phyloP scores from a whole-genome alignment of 2,113 vertebrate genomes.

The Cnemophilus loriae region DNA sequence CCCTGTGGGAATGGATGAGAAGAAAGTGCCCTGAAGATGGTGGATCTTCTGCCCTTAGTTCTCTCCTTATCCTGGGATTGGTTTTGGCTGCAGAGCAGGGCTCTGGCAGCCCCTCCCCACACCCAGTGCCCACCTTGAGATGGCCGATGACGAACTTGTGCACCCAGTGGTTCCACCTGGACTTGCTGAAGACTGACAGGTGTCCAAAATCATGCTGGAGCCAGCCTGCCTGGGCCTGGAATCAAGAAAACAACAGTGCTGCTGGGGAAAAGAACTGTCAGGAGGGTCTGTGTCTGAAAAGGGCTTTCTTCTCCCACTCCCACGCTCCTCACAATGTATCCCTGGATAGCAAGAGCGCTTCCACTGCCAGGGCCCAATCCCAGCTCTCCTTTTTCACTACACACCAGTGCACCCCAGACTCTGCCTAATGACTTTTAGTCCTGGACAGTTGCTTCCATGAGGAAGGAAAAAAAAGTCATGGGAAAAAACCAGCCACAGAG shows the following conservation, averaged over 20 bases:
- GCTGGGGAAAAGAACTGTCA: not conserved
- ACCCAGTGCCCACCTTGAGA: constrained; percentile 69
- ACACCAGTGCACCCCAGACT: not conserved
- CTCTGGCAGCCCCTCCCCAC: not conserved
- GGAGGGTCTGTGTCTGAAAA: not conserved
- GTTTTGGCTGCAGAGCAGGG: not conserved
- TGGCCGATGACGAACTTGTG: constrained; percentile 83
- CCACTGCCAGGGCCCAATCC: not conserved
- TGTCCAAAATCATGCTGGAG: constrained; percentile 85
- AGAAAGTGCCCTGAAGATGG: not conserved
- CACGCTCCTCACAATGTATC: not conserved
- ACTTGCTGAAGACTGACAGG: constrained; percentile 77
- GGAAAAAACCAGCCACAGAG: not conserved
- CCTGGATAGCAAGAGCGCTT: not conserved
- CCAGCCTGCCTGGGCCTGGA: constrained; percentile 81
- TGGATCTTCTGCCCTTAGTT: not conserved
- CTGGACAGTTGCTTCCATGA: not conserved
- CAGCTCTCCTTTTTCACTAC: not conserved
- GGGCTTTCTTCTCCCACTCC: not conserved
- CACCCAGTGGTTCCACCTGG: constrained; percentile 78
- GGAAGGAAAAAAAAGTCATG: not conserved
- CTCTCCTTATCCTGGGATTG: not conserved
- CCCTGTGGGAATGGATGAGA: constrained; percentile 62
- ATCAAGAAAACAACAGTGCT: not conserved
- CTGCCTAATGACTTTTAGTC: not conserved